Evolutionary conservation across 1,140 invertebrate genomes (phyloP).

Genomic region (Drosophila yakuba): DNA sequence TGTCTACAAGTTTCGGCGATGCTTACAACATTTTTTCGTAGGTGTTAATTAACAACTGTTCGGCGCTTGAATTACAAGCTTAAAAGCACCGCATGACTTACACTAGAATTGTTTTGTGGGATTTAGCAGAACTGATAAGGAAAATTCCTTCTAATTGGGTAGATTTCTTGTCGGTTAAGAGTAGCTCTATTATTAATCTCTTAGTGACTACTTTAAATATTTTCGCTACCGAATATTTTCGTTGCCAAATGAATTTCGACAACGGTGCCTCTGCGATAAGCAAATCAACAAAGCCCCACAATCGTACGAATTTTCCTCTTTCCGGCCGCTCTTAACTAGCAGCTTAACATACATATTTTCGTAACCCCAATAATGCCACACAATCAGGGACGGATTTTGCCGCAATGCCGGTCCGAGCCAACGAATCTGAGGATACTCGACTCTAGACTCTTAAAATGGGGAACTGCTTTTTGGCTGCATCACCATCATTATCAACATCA

Average conservation of each 20-base stretch:
- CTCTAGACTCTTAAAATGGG: constrained; percentile 18
- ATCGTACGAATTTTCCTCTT: constrained; percentile 3
- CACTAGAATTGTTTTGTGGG: not conserved
- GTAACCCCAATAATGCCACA: constrained; percentile 71
- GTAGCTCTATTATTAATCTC: no score
- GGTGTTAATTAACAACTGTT: constrained; percentile 68
- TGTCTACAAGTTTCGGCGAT: constrained; percentile 47
- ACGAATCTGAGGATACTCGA: constrained; percentile 46
- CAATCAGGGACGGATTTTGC: constrained; percentile 61
- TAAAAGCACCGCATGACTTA: not conserved
- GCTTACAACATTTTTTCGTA: constrained; percentile 30
- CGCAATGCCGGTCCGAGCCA: constrained; percentile 51
- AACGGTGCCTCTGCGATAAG: constrained; percentile 1
- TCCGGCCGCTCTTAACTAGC: constrained; percentile 19
- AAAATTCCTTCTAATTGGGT: not conserved
- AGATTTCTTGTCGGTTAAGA: no score
- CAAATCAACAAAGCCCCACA: constrained; percentile 5
- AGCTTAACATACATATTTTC: constrained; percentile 71
- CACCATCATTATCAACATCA: constrained; percentile 17
- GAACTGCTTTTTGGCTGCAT: constrained; percentile 41
- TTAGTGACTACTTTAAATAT: no score
- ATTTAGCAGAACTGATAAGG: not conserved
- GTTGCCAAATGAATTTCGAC: not conserved
- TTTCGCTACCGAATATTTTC: no score
- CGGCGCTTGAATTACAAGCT: constrained; percentile 41